A percentile compares a stretch with the other conserved stretches of the same genome.
Evolutionary conservation across 2,113 vertebrate species (phyloP).

Genomic region (Cynocephalus volans): DNA sequence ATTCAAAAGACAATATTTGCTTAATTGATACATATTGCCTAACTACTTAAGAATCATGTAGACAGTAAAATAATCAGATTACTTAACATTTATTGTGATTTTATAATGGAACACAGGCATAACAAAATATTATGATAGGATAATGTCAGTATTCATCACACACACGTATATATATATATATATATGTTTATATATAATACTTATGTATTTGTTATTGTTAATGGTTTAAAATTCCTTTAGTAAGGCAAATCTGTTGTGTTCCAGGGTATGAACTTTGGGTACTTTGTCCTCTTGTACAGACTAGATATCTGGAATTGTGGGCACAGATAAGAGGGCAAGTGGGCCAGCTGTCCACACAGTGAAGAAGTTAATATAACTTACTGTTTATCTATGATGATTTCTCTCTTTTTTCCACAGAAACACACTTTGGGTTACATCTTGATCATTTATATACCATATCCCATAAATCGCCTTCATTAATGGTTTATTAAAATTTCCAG

Average conservation of each 20-base stretch:
- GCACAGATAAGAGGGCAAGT: background rate
- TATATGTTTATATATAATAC: background rate
- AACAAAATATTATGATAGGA: background rate
- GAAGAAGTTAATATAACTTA: background rate
- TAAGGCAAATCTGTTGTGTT: background rate
- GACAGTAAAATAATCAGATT: background rate
- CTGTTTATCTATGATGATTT: background rate
- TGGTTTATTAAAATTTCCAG: background rate
- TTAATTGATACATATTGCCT: background rate
- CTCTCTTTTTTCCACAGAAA: background rate
- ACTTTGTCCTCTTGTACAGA: background rate
- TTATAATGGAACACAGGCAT: background rate
- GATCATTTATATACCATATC: background rate
- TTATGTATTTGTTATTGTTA: background rate
- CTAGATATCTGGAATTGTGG: no score
- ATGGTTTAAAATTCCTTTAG: background rate
- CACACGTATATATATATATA: no score
- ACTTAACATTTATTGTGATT: background rate
- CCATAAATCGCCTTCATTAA: background rate
- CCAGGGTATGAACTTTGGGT: background rate
- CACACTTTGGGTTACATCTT: background rate
- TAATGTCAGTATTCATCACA: background rate
- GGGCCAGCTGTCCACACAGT: background rate
- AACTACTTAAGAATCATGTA: background rate
- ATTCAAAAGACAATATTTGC: background rate